Evolutionary conservation across 2,888 invertebrate species (phyloP).

Genomic region (Tenthredo notha): DNA sequence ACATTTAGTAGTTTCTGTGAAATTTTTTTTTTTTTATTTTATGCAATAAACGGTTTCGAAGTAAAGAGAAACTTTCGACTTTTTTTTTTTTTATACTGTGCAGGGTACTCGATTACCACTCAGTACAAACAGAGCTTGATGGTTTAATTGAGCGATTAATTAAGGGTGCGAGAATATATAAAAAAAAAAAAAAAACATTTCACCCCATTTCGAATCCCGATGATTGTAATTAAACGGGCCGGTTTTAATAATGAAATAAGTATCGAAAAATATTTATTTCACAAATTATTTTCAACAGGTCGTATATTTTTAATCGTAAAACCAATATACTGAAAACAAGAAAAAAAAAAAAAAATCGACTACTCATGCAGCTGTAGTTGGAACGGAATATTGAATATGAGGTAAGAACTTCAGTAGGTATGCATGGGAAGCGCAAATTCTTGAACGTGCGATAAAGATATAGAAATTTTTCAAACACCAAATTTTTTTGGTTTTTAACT

Average conservation of each 20-base stretch:
- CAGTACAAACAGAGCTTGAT: not conserved
- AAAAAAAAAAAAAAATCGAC: not conserved
- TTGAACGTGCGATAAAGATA: too few relatives aligned
- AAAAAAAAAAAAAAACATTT: not conserved
- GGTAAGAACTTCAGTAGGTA: too few relatives aligned
- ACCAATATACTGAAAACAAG: not conserved
- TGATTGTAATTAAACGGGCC: not conserved
- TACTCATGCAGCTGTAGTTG: not conserved
- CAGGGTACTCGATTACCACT: not conserved
- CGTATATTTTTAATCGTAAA: not conserved
- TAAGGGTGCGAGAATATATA: not conserved
- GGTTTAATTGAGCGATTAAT: conserved; percentile 4
- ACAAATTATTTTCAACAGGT: not conserved
- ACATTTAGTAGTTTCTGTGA: not conserved
- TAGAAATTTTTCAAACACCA: too few relatives aligned
- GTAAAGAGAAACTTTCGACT: not conserved
- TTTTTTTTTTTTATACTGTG: not conserved
- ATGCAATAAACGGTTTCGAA: not conserved
- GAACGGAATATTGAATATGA: too few relatives aligned
- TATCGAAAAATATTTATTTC: not conserved
- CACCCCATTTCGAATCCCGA: not conserved
- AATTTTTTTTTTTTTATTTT: too few relatives aligned
- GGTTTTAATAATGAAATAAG: not conserved
- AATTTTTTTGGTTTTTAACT: too few relatives aligned
- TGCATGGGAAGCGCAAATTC: too few relatives aligned